Evolutionary conservation across 2,888 invertebrate species (phyloP), one percentile per base, ranked within the genome.

Genomic region (Chironomus tentans): DNA sequence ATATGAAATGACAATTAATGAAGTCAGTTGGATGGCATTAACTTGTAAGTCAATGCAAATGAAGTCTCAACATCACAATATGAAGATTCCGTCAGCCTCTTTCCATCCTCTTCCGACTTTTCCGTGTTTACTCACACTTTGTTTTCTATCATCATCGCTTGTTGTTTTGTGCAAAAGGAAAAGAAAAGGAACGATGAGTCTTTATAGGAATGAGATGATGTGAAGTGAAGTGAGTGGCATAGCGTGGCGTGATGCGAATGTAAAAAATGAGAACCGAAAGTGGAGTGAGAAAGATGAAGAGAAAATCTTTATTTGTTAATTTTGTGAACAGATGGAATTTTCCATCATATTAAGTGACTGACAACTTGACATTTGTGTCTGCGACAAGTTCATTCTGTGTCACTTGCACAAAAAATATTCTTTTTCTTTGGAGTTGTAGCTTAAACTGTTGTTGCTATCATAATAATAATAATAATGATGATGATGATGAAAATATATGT

Each of bases 321-420:
- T 72, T 70, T 70, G 47, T 62, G 28, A 24, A 48, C 70, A 70
- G 48, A 70, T 70, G 70, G 72, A 38, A 72, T 56, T 74, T 68
- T 68, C 28, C 74, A 68, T 65, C 68, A 74, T 21, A 18, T 22
- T 48, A 21, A 48, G 24, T 74, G 74, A 74, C 62, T 74, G 74
- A 65, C 74, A 74, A 21, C 62, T 74, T 74, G 74, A 74, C 74
- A 62, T 48, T 28, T 48, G 68, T 74, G 74, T 74, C 68, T 68
- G 47, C 65, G 74, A 74, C 74, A 74, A 74, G 48, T 74, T 46
- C 38, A 38, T 38, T 47, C 47, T 65, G 13, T 56, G 28, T 56
- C 56, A 28, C 61, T 56, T 71, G 71, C 61, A 38, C 38, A 38
- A 70, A 68, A n/a, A 68, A 6, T 7, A 38, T 38, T 38, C 10